A percentile compares a stretch with the other conserved stretches of the same genome.
Conservation (phyloP, 2,888 invertebrate genomes). For the Chrysolina oricalcia region DNA sequence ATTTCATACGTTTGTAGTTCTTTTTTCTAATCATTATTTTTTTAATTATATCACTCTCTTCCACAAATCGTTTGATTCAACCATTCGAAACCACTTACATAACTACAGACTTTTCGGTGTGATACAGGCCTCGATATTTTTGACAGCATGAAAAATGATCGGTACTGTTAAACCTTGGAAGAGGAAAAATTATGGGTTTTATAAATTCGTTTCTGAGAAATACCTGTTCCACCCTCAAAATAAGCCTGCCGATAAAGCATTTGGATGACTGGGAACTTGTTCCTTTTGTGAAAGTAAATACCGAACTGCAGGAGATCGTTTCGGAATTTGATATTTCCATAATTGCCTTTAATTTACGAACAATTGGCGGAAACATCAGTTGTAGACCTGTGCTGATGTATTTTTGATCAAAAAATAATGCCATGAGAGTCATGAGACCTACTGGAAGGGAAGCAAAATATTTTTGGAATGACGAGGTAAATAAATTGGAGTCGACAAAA, state of each 20-base stretch:
- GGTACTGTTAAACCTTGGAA: slow-evolving; percentile 28
- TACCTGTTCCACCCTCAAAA: slow-evolving; percentile 44
- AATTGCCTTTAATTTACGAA: slow-evolving; percentile 6
- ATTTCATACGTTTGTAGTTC: too few relatives aligned
- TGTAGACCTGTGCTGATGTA: too few relatives aligned
- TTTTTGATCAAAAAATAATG: too few relatives aligned
- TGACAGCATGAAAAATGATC: slow-evolving; percentile 48
- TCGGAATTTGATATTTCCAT: slow-evolving; percentile 21
- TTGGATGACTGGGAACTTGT: slow-evolving; percentile 30
- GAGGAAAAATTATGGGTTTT: slow-evolving; percentile 39
- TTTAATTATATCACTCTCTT: background rate
- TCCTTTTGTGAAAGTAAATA: slow-evolving; percentile 17
- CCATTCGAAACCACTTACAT: background rate
- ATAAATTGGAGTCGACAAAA: too few relatives aligned
- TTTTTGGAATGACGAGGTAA: too few relatives aligned
- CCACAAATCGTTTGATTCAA: background rate
- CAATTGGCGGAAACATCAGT: slow-evolving; percentile 18
- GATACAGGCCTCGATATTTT: slow-evolving; percentile 20
- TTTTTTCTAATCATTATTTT: too few relatives aligned
- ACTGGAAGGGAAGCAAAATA: too few relatives aligned
- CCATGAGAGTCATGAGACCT: too few relatives aligned
- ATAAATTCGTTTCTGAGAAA: slow-evolving; percentile 44
- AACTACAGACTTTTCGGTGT: background rate
- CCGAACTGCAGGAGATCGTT: slow-evolving; percentile 23
- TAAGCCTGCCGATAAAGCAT: slow-evolving; percentile 26